phyloP scores from a whole-genome alignment of 2,888 invertebrate species.

The Ophioninae sp. region DNA sequence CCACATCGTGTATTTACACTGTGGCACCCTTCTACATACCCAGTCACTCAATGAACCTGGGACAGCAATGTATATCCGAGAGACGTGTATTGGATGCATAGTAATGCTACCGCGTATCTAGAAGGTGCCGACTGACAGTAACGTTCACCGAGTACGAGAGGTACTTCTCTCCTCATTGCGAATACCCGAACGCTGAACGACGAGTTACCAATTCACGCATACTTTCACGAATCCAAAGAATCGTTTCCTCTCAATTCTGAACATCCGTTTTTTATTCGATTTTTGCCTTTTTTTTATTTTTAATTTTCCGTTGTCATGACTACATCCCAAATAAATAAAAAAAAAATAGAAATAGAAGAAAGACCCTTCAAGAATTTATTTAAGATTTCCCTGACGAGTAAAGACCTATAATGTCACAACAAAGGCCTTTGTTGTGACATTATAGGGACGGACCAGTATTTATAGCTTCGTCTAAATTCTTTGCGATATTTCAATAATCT shows the following conservation, averaged over 20 bases:
- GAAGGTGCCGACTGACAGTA: conserved; percentile 61
- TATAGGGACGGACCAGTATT: too few species aligned
- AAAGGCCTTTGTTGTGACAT: too few species aligned
- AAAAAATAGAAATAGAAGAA: too few species aligned
- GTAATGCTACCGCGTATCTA: neutral
- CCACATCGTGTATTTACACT: conserved; percentile 57
- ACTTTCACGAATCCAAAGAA: conserved; percentile 57
- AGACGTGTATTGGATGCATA: conserved; percentile 5
- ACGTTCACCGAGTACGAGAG: conserved; percentile 62
- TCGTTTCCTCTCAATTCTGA: neutral
- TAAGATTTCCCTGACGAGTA: too few species aligned
- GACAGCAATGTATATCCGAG: conserved; percentile 12
- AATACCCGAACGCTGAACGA: conserved; percentile 57
- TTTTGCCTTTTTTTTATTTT: neutral
- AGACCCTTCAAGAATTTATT: too few species aligned
- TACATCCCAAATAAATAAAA: too few species aligned
- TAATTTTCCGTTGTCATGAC: too few species aligned
- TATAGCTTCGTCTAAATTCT: too few species aligned
- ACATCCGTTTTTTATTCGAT: conserved; percentile 5
- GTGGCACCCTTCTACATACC: conserved; percentile 28
- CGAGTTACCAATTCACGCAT: conserved; percentile 63
- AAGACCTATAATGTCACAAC: too few species aligned
- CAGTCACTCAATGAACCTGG: conserved; percentile 19
- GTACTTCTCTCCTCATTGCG: conserved; percentile 60
- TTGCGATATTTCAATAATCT: too few species aligned